A percentile compares a stretch with the other conserved stretches of the same genome.
Conservation (phyloP, 2,797 vertebrate genomes). For the Limnodromus scolopaceus region DNA sequence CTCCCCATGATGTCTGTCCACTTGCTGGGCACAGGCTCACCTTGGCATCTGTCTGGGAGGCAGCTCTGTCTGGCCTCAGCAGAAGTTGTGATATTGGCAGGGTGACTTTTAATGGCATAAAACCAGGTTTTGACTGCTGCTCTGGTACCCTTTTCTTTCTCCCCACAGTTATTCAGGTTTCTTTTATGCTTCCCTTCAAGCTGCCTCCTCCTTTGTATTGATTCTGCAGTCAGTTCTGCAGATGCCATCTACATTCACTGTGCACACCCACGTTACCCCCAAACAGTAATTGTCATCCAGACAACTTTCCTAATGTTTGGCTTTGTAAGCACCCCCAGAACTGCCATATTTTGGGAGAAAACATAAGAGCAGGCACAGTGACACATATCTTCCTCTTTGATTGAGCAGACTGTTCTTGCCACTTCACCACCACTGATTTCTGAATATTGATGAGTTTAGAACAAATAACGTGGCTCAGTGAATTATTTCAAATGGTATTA, state of each 20-base stretch:
- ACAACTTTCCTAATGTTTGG: not conserved
- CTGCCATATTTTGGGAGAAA: not conserved
- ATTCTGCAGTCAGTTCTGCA: not conserved
- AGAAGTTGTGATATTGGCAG: not conserved
- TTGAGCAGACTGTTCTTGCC: not conserved
- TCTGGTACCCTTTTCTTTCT: not conserved
- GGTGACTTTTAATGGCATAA: not conserved
- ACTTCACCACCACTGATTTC: not conserved
- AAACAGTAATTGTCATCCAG: not conserved
- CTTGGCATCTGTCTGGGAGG: accelerated
- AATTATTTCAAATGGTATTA: not conserved
- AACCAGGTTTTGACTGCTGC: not conserved
- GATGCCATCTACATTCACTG: not conserved
- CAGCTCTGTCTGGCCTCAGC: not conserved
- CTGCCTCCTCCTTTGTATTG: not conserved
- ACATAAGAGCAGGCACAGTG: not conserved
- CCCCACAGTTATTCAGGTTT: not conserved
- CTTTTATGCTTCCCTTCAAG: not conserved
- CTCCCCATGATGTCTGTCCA: not conserved
- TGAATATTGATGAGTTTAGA: not conserved
- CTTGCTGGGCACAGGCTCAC: not conserved
- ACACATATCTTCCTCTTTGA: not conserved
- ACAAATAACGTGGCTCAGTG: not conserved
- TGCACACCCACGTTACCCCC: accelerated
- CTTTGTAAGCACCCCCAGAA: not conserved